Evolutionary conservation across 2,113 vertebrate genomes (phyloP).

Genomic region (Cheirogaleus medius): DNA sequence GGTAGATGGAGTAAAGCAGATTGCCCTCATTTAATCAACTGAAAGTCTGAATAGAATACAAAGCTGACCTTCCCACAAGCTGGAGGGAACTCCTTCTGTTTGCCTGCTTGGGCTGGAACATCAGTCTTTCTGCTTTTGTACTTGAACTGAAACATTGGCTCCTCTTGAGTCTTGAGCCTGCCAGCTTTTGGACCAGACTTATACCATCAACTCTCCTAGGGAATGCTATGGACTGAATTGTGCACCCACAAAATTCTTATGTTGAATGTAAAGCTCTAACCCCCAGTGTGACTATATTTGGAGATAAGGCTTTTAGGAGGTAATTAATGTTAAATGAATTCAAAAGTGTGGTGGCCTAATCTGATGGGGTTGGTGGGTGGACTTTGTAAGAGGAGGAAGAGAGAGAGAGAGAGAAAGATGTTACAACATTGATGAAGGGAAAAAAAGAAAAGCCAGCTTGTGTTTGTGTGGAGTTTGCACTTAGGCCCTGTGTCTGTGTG

Average conservation of each 20-base stretch:
- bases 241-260: rapidly evolving
- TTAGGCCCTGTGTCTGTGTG: background rate
- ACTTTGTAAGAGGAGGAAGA: background rate
- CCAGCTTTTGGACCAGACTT: background rate
- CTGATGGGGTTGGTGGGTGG: background rate
- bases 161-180: background rate
- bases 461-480: background rate
- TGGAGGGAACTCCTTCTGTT: background rate
- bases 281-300: background rate
- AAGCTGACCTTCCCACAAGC: background rate
- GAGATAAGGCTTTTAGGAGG: background rate
- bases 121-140: background rate
- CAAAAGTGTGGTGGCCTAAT: background rate
- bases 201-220: background rate
- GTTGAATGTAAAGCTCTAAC: background rate
- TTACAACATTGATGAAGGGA: background rate
- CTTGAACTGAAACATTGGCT: background rate
- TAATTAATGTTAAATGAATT: background rate
- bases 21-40: background rate
- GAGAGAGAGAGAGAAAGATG: background rate
- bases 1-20: background rate
- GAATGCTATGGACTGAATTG: background rate
- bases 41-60: background rate
- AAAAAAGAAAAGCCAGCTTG: background rate
- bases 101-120: background rate